Base-by-base conservation (phyloP, 2,113 vertebrate genomes). In the Macroglossus sobrinus region DNA sequence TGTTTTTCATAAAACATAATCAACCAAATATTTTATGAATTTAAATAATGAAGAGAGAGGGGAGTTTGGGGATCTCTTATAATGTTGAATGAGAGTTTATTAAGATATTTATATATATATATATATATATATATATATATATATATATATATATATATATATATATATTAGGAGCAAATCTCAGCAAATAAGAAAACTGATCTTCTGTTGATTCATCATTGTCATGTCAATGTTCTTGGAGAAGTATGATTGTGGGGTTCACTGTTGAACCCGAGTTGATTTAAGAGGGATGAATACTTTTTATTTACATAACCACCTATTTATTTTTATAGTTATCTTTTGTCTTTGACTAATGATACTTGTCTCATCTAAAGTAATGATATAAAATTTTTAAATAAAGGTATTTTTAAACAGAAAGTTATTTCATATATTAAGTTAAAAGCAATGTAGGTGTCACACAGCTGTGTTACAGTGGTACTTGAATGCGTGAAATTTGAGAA, bases 21-120 rank as follows among this genome's bases (percentile, higher is more conserved):
- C 59, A 63, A 72, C 53, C 45, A 95, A 96, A 93, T 97, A 94
- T 95, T 96, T 96, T 84, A 93, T 97, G 91, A 95, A 84, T 66
- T 76, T 33, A 47, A 8, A 50, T 75, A 61, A 40, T 87, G 61
- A 74, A 82, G n/a, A 82, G 63, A 91, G 35, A 72, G 43, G 84
- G 43, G 84, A 79, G 16, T 50, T 81, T 92, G 4, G n/a, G 47
- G 53, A 89, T 87, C 40, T 82, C 47, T 68, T n/a, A 24, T 30
- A 57, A 81, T 85, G 68, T 22, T 33, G 55, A 69, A 82, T 59
- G 53, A 53, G 71, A 21, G 14, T 53, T 72, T 30, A 45, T 80
- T n/a, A 74, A 96, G 71, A 84, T 55, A 47, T n/a, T n/a, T 69
- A 59, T 43, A 57, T 30, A 72, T 38, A 50, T 80, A 35, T 79